Conservation (phyloP, 1,140 invertebrate species). For the Trachymyrmex cornetzi region DNA sequence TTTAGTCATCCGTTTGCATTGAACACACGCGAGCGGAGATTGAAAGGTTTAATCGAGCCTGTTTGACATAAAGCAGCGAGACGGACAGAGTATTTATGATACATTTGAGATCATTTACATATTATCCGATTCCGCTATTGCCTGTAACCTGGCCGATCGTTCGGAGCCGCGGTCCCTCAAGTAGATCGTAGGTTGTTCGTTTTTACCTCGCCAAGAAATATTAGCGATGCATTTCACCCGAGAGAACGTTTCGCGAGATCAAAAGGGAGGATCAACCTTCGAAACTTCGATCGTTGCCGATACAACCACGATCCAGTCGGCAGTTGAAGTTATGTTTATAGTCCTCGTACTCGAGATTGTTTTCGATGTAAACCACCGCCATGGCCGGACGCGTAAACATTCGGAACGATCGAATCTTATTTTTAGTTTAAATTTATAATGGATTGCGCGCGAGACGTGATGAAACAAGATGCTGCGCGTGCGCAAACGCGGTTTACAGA, state of each 20-base stretch:
- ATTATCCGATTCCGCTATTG: conserved; percentile 48
- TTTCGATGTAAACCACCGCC: conserved; percentile 50
- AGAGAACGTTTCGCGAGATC: background rate
- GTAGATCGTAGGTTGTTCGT: conserved; percentile 36
- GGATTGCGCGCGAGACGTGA: background rate
- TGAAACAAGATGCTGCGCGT: background rate
- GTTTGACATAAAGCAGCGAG: conserved; percentile 40
- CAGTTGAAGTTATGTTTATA: conserved; percentile 29
- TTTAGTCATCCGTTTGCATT: conserved; percentile 33
- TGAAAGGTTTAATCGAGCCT: conserved; percentile 10
- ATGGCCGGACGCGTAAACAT: conserved; percentile 40
- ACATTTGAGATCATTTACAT: conserved; percentile 36
- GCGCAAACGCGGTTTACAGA: background rate
- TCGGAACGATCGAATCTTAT: conserved; percentile 51
- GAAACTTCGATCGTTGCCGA: conserved; percentile 25
- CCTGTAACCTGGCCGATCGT: conserved; percentile 10
- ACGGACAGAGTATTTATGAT: conserved; percentile 35
- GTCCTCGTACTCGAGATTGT: conserved; percentile 41
- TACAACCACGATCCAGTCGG: conserved; percentile 15
- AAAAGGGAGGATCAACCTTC: background rate
- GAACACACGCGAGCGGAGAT: conserved; percentile 7
- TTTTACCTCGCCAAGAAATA: conserved; percentile 52
- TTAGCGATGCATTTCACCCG: conserved; percentile 47
- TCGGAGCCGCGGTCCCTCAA: conserved; percentile 28
- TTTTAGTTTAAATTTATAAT: conserved; percentile 59